Base-by-base conservation (phyloP, 2,888 invertebrate genomes). In the Antitype chi region DNA sequence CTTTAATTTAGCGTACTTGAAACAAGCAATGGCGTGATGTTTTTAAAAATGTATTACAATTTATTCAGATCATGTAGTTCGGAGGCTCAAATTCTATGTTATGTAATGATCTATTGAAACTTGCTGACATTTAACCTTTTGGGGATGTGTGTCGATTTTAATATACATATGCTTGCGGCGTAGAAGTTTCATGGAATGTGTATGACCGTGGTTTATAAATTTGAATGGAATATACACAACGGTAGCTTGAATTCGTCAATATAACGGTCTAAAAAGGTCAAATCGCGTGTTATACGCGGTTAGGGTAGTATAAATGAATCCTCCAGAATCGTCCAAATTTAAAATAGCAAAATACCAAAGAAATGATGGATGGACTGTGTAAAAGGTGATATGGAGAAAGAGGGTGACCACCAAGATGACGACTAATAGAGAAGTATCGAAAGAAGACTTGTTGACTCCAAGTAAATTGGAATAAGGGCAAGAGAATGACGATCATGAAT, bases 31-130 rank as follows among this genome's bases (percentile, higher is more conserved):
- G 20, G n/a, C 49, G 13, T 28, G 11, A 60, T 28, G 20, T 20
- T 7, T 3, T 8, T 20, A 9, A 17, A 60, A 60, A 28, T 20
- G 8, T 4, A 28, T 28, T 8, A 15, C 1, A 28, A 76, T 47
- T 55, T 77, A 71, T 69, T 71, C 52, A 28, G 20, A 66, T 71
- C 78, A 72, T 69, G 69, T 78, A 53, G 23, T 55, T 69, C 25
- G 38, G 1, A 32, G 28, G 15, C 23, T 75, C 53, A 15, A 55
- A 76, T 81, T 74, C 70, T 28, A 80, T 49, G 8, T 25, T n/a
- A 25, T 57, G 17, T 80, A 70, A 73, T 80, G 49, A 80, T 62
- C n/a, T 47, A 80, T 70, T 70, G 38, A 74, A 49, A 60, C 28
- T 63, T 43, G 3, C 15, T 57, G 28, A n/a, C 43, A 9, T 67